Conservation (phyloP, 2,113 vertebrate species). For the Sturnira hondurensis region DNA sequence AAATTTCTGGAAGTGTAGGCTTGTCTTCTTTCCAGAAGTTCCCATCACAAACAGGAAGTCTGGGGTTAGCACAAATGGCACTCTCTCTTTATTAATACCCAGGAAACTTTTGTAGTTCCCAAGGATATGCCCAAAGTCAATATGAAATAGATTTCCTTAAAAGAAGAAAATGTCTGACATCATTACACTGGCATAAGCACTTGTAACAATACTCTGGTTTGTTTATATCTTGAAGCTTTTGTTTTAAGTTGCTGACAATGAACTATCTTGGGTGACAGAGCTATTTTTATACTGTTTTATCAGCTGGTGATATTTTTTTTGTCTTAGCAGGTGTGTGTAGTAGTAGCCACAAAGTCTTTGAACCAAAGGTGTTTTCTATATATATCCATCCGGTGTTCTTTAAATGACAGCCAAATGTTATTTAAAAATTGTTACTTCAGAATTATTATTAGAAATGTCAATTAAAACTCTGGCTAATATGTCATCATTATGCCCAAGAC, state of each 20-base stretch:
- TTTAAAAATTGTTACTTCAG: background rate
- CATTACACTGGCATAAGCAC: conserved; percentile 15
- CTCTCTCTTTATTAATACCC: conserved; percentile 98
- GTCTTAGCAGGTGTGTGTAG: conserved; percentile 40
- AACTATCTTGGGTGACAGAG: background rate
- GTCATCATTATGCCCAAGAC: background rate
- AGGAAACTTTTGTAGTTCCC: conserved; percentile 99
- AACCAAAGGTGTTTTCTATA: conserved; percentile 14
- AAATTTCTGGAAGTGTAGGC: conserved; percentile 95
- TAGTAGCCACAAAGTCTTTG: conserved; percentile 30
- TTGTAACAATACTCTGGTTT: background rate
- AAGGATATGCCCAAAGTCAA: conserved; percentile 99
- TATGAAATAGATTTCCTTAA: conserved; percentile 97
- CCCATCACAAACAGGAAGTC: conserved; percentile 99
- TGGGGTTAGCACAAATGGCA: conserved; percentile 97
- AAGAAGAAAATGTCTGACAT: conserved; percentile 63
- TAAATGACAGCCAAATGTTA: background rate
- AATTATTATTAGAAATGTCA: conserved; percentile 46
- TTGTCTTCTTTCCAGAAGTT: conserved; percentile 94
- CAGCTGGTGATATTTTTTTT: conserved; percentile 27
- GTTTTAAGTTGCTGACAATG: conserved; percentile 42
- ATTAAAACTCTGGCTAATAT: background rate
- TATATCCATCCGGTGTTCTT: conserved; percentile 5
- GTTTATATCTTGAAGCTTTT: conserved; percentile 36
- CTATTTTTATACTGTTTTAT: conserved; percentile 31